These are phyloP conservation scores for Mylabris phalerata DNA, from an alignment of 1,140 invertebrate species.

Conservation along the genomic window DNA sequence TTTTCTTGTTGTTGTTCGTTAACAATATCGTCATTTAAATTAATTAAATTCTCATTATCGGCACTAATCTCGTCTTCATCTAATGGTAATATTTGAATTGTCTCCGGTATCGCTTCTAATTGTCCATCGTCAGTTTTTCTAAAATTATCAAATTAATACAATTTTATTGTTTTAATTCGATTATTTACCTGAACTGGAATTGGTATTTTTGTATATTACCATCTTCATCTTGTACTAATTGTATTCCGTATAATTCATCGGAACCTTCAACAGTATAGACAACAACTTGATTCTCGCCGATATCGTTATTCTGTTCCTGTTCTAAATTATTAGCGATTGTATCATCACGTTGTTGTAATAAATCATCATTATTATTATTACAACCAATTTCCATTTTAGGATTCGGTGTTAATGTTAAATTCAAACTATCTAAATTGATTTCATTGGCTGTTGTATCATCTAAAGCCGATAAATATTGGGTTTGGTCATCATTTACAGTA, in stretches of 20 bases:
- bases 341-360: neutral
- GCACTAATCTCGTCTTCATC: slow-evolving; percentile 14
- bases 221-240: slow-evolving; percentile 31
- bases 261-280: slow-evolving; percentile 33
- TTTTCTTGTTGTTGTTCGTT: neutral
- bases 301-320: neutral
- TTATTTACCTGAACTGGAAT: slow-evolving; percentile 33
- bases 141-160: neutral
- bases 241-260: slow-evolving; percentile 35
- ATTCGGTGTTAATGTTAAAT: slow-evolving; percentile 19
- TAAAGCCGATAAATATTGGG: slow-evolving; percentile 34
- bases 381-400: slow-evolving; percentile 9
- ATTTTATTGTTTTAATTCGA: neutral
- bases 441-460: slow-evolving; percentile 21
- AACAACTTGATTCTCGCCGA: slow-evolving; percentile 24
- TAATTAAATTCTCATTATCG: neutral
- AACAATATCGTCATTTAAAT: neutral
- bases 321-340: slow-evolving; percentile 1
- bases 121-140: slow-evolving; percentile 34
- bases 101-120: slow-evolving; percentile 33
- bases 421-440: slow-evolving; percentile 27
- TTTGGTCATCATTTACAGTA: slow-evolving; percentile 26
- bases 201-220: slow-evolving; percentile 35
- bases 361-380: slow-evolving; percentile 1
- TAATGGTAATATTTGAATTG: slow-evolving; percentile 25